Percentiles rank a stretch among this genome's conserved stretches.
phyloP scores from a whole-genome alignment of 37 sponge, comb jelly and placozoan genomes.

The Dysidea cf. avara region DNA sequence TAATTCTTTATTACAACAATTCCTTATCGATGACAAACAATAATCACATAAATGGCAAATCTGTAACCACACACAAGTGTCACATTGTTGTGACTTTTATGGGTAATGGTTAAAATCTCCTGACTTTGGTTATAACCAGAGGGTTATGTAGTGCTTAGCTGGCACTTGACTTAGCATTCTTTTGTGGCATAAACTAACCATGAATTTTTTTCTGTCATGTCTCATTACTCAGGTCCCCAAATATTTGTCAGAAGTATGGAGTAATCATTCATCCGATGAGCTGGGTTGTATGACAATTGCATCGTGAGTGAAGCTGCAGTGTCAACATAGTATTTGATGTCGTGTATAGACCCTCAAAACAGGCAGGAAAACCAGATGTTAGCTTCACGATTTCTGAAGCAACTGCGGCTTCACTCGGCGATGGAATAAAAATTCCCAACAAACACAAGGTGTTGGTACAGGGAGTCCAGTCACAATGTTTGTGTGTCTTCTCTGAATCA shows the following conservation, averaged over 20 bases:
- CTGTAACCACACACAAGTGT: no score
- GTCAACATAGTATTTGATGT: background rate
- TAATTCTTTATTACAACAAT: no score
- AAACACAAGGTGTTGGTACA: constrained; percentile 62
- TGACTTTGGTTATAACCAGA: no score
- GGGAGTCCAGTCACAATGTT: constrained; percentile 33
- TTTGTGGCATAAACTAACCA: no score
- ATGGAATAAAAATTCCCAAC: constrained; percentile 34
- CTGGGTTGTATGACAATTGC: constrained; percentile 66
- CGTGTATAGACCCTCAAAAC: background rate
- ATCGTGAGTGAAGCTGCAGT: constrained; percentile 17
- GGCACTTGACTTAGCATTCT: no score
- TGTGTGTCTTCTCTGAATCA: constrained; percentile 67
- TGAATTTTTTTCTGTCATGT: no score
- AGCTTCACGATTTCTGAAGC: background rate
- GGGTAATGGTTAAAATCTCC: no score
- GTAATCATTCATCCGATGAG: constrained; percentile 24
- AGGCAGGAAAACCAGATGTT: background rate
- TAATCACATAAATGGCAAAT: no score
- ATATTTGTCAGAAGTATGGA: constrained; percentile 72
- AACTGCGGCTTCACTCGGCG: background rate
- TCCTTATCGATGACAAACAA: no score
- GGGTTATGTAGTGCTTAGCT: no score
- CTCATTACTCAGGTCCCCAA: constrained; percentile 87
- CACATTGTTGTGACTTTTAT: no score